Evolutionary conservation across 2,888 invertebrate genomes (phyloP).

Genomic region (Ommatoiulus sabulosus): DNA sequence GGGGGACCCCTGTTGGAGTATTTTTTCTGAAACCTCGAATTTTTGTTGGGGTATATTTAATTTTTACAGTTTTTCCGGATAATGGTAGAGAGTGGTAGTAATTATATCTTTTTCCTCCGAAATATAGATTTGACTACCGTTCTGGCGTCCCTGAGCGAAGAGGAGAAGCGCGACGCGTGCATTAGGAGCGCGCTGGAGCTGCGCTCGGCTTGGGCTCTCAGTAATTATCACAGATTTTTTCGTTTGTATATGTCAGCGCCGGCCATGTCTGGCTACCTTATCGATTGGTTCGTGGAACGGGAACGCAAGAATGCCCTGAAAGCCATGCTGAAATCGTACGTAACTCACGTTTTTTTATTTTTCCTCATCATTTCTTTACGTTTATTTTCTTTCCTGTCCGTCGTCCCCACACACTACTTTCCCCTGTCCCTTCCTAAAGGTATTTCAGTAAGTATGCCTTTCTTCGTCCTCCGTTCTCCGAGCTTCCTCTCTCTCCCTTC

Average conservation of each 20-base stretch:
- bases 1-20: too few relatives aligned
- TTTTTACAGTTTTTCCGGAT: too few relatives aligned
- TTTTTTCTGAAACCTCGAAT: too few relatives aligned
- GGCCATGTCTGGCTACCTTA: conserved; percentile 94
- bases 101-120: neutral
- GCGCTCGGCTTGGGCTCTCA: conserved; percentile 91
- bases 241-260: conserved; percentile 89
- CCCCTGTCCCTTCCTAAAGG: too few relatives aligned
- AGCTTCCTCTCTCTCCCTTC: neutral
- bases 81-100: too few relatives aligned
- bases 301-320: conserved; percentile 93
- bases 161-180: conserved; percentile 83
- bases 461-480: neutral
- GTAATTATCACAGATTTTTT: conserved; percentile 94
- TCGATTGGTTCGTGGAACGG: conserved; percentile 98
- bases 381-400: conserved; percentile 55
- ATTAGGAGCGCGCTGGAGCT: conserved; percentile 88
- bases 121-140: conserved; percentile 89
- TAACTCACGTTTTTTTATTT: conserved; percentile 67
- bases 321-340: conserved; percentile 96
- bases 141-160: conserved; percentile 81
- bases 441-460: too few relatives aligned
- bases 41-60: too few relatives aligned
- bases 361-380: too few relatives aligned
- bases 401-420: too few relatives aligned